phyloP scores from a whole-genome alignment of 2,888 invertebrate genomes.

The Vandiemenella viatica region DNA sequence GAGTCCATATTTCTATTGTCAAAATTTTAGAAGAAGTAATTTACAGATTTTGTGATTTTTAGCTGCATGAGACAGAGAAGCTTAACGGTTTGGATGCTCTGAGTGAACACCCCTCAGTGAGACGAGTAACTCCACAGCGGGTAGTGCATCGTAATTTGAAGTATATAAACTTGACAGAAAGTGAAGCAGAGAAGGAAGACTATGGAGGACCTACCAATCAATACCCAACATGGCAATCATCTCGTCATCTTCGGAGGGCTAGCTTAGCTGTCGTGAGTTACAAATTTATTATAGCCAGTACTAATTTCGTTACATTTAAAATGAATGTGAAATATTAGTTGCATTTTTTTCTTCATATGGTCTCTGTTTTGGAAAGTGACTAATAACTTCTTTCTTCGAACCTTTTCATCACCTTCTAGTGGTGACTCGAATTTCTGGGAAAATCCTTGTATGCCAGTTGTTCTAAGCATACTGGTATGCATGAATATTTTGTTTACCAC shows the following conservation, averaged over 20 bases:
- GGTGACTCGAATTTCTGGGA: too few species aligned
- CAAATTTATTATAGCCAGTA: too few species aligned
- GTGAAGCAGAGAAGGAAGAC: slow-evolving; percentile 11
- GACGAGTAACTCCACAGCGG: slow-evolving; percentile 60
- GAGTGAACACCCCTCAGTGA: slow-evolving; percentile 57
- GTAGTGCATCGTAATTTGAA: slow-evolving; percentile 62
- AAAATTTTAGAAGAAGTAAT: background rate
- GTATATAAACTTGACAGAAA: slow-evolving; percentile 37
- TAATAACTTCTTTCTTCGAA: too few species aligned
- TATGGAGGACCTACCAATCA: slow-evolving; percentile 16
- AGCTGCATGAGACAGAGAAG: slow-evolving; percentile 38
- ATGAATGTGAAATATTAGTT: too few species aligned
- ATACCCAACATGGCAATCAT: slow-evolving; percentile 23
- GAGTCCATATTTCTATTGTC: too few species aligned
- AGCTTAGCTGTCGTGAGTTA: slow-evolving; percentile 27
- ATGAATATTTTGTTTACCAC: too few species aligned
- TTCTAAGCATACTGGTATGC: too few species aligned
- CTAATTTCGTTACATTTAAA: too few species aligned
- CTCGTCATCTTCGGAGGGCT: slow-evolving; percentile 23
- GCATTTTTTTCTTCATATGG: too few species aligned
- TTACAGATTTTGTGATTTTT: background rate
- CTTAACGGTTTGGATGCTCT: slow-evolving; percentile 43
- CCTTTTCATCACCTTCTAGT: too few species aligned
- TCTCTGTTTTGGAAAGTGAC: too few species aligned
- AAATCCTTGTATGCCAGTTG: too few species aligned